Base-by-base conservation (phyloP, 2,113 vertebrate species). In the Electrona antarctica region DNA sequence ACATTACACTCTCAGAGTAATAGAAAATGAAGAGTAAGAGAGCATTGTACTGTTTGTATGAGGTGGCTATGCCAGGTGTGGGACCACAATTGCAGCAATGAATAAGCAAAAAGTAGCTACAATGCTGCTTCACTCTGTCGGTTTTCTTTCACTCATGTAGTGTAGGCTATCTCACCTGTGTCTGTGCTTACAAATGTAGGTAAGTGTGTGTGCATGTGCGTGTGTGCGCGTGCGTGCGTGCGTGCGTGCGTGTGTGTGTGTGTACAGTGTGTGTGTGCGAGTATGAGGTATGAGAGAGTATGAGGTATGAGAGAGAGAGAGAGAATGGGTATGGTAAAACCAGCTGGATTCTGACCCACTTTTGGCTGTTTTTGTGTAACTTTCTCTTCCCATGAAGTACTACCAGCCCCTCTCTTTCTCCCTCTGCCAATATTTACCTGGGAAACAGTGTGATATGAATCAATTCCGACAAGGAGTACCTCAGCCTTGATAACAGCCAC, bases 371-470 rank as follows among this genome's bases (percentile, higher is more conserved):
- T 82, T 77, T 65, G 74, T 83, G 79, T 85, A 77, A 77, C 72
- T 74, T 83, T 82, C 80, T 76, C 74, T 69, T 55, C 7, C 69
- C 62, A 52, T 41, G 48, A 71, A 70, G 64, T 67, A 47, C 71
- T 61, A 72, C 55, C 41, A 79, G 71, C 54, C 66, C 63, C 67
- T 52, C 29, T 47, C 57, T 21, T 13, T 48, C 64, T 70, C 64
- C 51, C 66, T 66, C 60, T 14, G 41, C 69, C 69, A 76, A 74
- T 74, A 72, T 81, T 89, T 85, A 90, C 88, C 87, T 82, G 80
- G 45, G 69, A 74, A 86, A 83, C 78, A 80, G 71, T 83, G 60
- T 81, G 78, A 87, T 76, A 85, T 85, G 82, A 87, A 84, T 89
- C 78, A 58, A 69, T 87, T 87, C 76, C 69, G 77, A 83, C 77